Base-by-base conservation (phyloP, 2,888 invertebrate genomes). In the Helleia helle region DNA sequence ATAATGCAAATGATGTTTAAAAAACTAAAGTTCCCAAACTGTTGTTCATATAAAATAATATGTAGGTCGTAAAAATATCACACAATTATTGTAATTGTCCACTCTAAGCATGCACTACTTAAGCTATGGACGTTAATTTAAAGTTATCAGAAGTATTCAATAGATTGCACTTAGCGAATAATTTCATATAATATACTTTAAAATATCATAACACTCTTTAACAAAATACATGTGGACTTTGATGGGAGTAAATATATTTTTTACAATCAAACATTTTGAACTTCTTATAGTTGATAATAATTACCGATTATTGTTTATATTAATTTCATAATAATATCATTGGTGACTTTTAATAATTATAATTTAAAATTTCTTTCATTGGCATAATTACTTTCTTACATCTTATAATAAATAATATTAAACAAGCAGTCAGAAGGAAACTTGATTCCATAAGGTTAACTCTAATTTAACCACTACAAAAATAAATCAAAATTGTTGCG, bases 51-150 rank as follows among this genome's bases (percentile, higher is more conserved):
- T 18, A 38, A 36, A 28, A 45, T 40, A 17, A 15, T 34, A 42
- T 52, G 41, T 43, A 18, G n/a, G 18, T 18, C 25, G 44, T 26
- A 12, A 44, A 28, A 54, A 50, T 54, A 54, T 54, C 52, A 54
- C 52, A 51, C 51, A 41, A 40, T 48, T 49, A 43, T 51, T 51
- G 45, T 52, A 52, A 37, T 38, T 45, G 43, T 38, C 34, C 43
- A 48, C 31, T 43, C 27, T 40, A 49, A 49, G 47, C 43, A 43
- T 47, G 40, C 29, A 46, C 44, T 40, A 47, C 36, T 36, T 48
- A 42, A 36, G 41, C 42, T 46, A 42, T 52, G 54, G 54, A 54
- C 54, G 50, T 49, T 40, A 42, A 27, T 36, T n/a, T n/a, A n/a
- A n/a, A n/a, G n/a, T n/a, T n/a, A 14, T 28, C 40, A 27, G 28